Conservation (phyloP, 92 coral and sea anemone species). For the Hydrozoanthus gracilis region DNA sequence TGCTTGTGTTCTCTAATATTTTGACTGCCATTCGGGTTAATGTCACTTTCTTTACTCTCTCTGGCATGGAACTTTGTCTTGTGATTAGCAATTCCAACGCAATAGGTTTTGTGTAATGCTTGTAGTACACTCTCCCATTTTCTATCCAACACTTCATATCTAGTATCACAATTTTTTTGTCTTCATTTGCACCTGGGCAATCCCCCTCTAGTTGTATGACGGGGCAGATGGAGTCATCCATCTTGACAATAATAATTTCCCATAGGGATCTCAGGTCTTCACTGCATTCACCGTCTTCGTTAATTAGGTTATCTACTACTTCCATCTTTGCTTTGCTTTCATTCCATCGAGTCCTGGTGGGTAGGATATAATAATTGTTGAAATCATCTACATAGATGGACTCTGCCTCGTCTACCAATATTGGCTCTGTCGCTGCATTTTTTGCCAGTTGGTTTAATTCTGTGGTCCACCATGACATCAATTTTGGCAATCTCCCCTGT, state of each 20-base stretch:
- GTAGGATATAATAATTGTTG: neutral
- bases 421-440: slow-evolving; percentile 11
- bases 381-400: slow-evolving; percentile 9
- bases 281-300: neutral
- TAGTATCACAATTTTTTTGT: too few species aligned
- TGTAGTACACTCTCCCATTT: too few species aligned
- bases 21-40: too few species aligned
- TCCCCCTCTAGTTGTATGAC: neutral
- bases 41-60: too few species aligned
- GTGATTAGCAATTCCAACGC: too few species aligned
- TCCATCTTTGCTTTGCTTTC: slow-evolving; percentile 7
- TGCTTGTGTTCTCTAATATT: too few species aligned
- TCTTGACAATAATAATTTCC: neutral
- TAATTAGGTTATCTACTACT: neutral
- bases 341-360: slow-evolving; percentile 3
- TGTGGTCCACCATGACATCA: slow-evolving; percentile 44
- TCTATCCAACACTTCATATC: too few species aligned
- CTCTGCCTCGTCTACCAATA: slow-evolving; percentile 20
- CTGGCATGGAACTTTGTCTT: too few species aligned
- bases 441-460: slow-evolving; percentile 10
- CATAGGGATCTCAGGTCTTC: neutral
- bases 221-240: neutral
- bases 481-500: slow-evolving; percentile 19
- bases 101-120: too few species aligned
- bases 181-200: too few species aligned